Base-by-base conservation (phyloP, 2,113 vertebrate genomes). In the Myotis davidii region DNA sequence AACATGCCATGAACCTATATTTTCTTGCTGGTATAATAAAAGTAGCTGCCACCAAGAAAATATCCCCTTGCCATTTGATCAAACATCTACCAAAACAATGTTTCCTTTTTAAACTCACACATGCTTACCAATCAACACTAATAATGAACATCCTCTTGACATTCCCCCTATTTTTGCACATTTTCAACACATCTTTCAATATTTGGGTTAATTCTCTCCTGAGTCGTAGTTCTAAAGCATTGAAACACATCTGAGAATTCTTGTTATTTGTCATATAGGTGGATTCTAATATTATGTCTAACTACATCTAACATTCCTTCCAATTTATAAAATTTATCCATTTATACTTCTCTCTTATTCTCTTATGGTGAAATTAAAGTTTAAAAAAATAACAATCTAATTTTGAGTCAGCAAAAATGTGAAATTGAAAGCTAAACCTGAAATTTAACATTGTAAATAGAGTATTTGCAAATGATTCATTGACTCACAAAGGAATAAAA, bases 11-110 rank as follows among this genome's bases (percentile, higher is more conserved):
- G 27, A 52, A 91, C 82, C n/a, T 48, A 45, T 89, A 79, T 74
- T 94, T 91, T 84, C 54, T 91, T 76, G 48, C 85, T 70, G 67
- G 70, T 7, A 27, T 65, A 89, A 72, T 83, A n/a, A 88, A 93
- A 91, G n/a, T 65, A 86, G 5, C 21, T 59, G 20, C 23, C 56
- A 86, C 48, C 23, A 78, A 16, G 81, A 90, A 92, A 95, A 91
- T 88, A 56, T 5, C 6, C 9, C n/a, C 52, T 77, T 78, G 34
- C 69, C 11, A 37, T 82, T 50, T 37, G 45, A 56, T 64, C 18
- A 89, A 86, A 86, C 16, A 82, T 79, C 52, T 59, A 79, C 34
- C 27, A 11, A 69, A 81, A 93, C 20, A 83, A 52, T n/a, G 64
- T 50, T 78, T 21, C 34, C 42, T 42, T 76, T 88, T 91, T 45